Conservation (phyloP, 2,888 invertebrate genomes). For the Noctua pronuba region DNA sequence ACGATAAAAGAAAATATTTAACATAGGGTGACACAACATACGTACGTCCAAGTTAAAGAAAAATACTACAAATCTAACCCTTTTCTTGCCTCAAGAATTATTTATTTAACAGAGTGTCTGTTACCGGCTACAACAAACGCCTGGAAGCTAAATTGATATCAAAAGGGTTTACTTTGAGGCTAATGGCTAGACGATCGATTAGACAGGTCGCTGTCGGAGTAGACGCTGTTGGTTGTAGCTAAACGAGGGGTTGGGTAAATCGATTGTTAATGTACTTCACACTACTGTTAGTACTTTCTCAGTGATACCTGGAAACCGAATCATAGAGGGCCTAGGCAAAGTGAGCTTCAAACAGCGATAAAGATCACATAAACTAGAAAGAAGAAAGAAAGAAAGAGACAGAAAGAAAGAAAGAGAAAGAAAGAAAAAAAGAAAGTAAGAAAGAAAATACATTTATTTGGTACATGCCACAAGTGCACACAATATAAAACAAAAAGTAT, state of each 20-base stretch:
- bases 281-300: not conserved
- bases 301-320: not conserved
- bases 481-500: too few species aligned
- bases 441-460: too few species aligned
- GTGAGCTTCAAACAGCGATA: not conserved
- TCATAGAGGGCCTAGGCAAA: not conserved
- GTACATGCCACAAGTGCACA: too few species aligned
- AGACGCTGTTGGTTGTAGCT: not conserved
- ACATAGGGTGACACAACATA: too few species aligned
- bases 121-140: conserved; percentile 22
- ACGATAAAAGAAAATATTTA: too few species aligned
- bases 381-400: too few species aligned
- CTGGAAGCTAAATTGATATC: conserved; percentile 24
- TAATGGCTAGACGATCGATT: conserved; percentile 32
- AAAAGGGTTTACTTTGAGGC: conserved; percentile 30
- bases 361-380: too few species aligned
- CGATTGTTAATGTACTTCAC: not conserved
- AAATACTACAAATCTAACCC: not conserved
- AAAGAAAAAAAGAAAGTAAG: too few species aligned
- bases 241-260: conserved; percentile 8
- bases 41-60: not conserved
- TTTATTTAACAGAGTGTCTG: conserved; percentile 24
- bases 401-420: too few species aligned
- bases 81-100: not conserved
- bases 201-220: conserved; percentile 13